These are phyloP conservation scores for Nothura maculosa DNA, from an alignment of 2,797 vertebrate species.

Conservation along the genomic window DNA sequence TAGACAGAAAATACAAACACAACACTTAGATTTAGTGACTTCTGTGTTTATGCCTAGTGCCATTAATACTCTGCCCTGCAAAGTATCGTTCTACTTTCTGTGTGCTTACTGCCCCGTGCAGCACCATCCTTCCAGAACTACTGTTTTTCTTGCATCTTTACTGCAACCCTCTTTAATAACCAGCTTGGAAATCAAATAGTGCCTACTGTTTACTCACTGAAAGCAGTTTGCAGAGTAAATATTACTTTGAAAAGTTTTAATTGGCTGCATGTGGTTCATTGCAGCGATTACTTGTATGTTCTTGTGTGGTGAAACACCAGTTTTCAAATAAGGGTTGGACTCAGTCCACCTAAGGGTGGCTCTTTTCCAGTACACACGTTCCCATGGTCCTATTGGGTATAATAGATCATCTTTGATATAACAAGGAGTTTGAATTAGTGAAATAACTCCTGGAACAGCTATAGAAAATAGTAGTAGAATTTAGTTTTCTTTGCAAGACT, in stretches of 20 bases:
- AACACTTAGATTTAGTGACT: neutral
- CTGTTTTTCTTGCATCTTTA: neutral
- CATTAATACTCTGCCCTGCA: neutral
- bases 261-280: neutral
- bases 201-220: neutral
- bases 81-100: neutral
- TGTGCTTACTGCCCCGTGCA: neutral
- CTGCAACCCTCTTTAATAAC: neutral
- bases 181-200: neutral
- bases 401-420: neutral
- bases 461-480: neutral
- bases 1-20: neutral
- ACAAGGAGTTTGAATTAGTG: neutral
- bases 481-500: neutral
- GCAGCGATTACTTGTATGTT: neutral
- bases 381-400: neutral
- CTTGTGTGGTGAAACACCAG: neutral
- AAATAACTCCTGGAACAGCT: neutral
- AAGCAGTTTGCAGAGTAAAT: neutral
- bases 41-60: neutral
- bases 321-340: neutral
- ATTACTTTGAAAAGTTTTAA: neutral
- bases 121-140: neutral
- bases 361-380: neutral
- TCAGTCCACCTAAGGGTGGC: neutral